Evolutionary conservation across 2,113 vertebrate genomes (phyloP), one percentile per base, ranked within the genome.

Genomic region (Xiphophorus hellerii): DNA sequence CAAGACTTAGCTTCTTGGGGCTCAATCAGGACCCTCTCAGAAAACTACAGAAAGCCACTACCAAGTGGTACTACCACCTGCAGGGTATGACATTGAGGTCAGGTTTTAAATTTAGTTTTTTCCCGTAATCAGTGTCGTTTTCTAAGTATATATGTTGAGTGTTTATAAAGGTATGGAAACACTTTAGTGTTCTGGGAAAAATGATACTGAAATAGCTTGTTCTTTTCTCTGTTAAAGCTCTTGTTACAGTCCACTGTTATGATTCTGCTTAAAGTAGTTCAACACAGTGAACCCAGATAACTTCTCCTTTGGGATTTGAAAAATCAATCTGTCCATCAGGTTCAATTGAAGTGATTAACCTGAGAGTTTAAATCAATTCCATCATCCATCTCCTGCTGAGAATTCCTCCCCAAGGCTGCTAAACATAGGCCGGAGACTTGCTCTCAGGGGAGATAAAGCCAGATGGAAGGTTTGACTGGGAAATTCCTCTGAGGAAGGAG

Each of bases 301-400:
- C 44, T 58, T 89, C 81, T 89, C 88, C 76, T 58, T 1, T 48
- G 44, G 85, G 67, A 72, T 65, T 68, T 73, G 66, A 84, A 83
- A 90, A 88, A 85, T 87, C 88, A 84, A 88, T 90, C 80, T 80
- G 80, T 75, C 77, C 78, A 87, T 87, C 66, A 77, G 72, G 69
- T 89, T 69, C 69, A 87, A 88, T 88, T 83, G 77, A 80, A 91
- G 88, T 91, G 86, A 93, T 93, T 88, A 91, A 90, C 74, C 86
- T 84, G 87, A 89, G 86, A 81, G 84, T 86, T 77, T 5, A 87
- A 88, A 89, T 92, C 92, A 92, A 92, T 93, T 88, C 71, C 83
- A 83, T 84, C 80, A 88, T 88, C 85, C 83, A 80, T 92, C 81
- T 87, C 74, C 83, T 80, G 77, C 82, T 77, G 48, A 78, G 37